phyloP scores from a whole-genome alignment of 2,113 vertebrate genomes.

The Trichechus manatus region DNA sequence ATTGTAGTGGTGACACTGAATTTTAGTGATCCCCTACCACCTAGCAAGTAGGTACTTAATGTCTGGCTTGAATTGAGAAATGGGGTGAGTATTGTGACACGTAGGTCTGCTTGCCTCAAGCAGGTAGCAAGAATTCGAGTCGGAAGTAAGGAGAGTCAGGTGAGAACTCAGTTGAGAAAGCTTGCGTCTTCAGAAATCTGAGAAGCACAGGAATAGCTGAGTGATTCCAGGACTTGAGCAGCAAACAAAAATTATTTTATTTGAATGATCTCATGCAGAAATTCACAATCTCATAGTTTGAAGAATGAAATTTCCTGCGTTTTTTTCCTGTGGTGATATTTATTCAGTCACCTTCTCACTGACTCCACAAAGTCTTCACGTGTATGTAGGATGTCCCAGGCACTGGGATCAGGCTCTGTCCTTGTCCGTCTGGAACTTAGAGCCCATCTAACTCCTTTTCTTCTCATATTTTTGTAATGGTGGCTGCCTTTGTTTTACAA shows the following conservation, averaged over 20 bases:
- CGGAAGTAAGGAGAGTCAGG: not conserved
- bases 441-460: too few species aligned
- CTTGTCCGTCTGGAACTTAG: rapidly evolving
- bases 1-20: not conserved
- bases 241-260: rapidly evolving
- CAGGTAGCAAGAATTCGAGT: not conserved
- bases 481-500: not conserved
- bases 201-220: not conserved
- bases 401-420: not conserved
- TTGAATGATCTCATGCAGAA: not conserved
- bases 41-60: too few species aligned
- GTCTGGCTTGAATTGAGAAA: slow-evolving; percentile 2
- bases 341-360: not conserved
- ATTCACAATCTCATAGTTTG: not conserved
- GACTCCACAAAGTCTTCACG: not conserved
- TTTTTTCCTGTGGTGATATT: not conserved
- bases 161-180: rapidly evolving
- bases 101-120: not conserved
- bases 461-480: rapidly evolving
- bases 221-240: not conserved
- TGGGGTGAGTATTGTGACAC: not conserved
- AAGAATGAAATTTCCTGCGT: not conserved
- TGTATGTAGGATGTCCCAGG: not conserved
- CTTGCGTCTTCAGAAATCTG: not conserved
- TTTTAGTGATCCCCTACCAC: not conserved